Conservation (phyloP, 1,140 invertebrate species). For the Hylaeus anthracinus region DNA sequence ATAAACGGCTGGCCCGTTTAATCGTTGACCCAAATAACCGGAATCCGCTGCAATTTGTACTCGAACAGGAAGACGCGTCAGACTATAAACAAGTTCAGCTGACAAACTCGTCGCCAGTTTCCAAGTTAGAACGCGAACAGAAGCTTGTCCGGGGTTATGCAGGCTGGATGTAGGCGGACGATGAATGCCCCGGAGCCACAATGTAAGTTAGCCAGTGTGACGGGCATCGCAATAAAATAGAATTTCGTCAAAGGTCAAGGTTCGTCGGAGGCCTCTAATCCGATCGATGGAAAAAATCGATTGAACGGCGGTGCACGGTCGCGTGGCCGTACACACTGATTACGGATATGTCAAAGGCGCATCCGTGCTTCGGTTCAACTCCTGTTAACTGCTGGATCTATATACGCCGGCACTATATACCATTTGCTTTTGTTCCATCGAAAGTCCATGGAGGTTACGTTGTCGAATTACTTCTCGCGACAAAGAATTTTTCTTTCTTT, state of each 20-base stretch:
- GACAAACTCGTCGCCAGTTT: no score
- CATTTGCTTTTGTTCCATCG: neutral
- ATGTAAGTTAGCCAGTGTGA: neutral
- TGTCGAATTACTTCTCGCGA: no score
- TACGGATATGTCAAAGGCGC: constrained; percentile 55
- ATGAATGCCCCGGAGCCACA: no score
- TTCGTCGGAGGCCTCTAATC: constrained; percentile 2
- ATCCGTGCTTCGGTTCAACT: constrained; percentile 31
- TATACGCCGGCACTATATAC: neutral
- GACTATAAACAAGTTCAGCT: no score
- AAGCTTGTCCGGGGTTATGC: no score
- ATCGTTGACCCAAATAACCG: no score
- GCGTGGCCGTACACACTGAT: constrained; percentile 34
- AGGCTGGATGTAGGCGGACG: no score
- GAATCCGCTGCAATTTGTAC: no score
- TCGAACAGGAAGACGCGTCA: no score
- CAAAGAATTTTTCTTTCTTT: no score
- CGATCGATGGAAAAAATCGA: constrained; percentile 55
- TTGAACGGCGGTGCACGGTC: neutral
- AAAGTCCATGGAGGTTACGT: neutral
- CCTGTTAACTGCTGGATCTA: neutral
- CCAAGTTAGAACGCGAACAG: no score
- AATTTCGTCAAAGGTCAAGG: constrained; percentile 52
- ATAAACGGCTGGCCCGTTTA: no score
- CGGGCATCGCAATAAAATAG: neutral